These are phyloP conservation scores for Cyanoliseus patagonus DNA, from an alignment of 2,113 vertebrate genomes.

Conservation along the genomic window DNA sequence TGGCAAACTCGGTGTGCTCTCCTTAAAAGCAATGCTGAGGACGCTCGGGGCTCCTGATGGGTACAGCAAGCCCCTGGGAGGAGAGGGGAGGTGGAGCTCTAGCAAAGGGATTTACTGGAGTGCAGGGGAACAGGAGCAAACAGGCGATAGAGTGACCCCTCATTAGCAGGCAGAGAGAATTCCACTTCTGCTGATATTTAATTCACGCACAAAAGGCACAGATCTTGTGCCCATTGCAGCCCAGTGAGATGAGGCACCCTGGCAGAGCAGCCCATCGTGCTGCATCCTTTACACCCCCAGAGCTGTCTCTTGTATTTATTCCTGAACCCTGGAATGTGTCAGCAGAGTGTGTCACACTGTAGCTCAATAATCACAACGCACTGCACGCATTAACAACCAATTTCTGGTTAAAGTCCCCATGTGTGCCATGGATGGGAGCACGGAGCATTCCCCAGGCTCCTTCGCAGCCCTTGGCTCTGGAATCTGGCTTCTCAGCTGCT, in stretches of 20 bases:
- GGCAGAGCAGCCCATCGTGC: not conserved
- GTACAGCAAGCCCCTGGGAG: not conserved
- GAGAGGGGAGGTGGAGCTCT: not conserved
- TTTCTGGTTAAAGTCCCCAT: not conserved
- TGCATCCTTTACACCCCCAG: not conserved
- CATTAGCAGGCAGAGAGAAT: not conserved
- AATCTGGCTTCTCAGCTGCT: not conserved
- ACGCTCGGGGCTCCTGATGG: accelerated
- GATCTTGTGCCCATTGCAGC: not conserved
- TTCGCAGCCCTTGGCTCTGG: accelerated
- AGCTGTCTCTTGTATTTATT: not conserved
- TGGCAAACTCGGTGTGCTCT: accelerated
- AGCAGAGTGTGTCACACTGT: not conserved
- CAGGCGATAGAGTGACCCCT: not conserved
- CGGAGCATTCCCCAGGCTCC: not conserved
- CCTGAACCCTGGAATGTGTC: not conserved
- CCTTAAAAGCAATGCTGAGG: not conserved
- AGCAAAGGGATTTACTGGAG: not conserved
- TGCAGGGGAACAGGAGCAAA: not conserved
- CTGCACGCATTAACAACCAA: not conserved
- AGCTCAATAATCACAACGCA: not conserved
- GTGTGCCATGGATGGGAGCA: not conserved
- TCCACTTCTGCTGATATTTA: not conserved
- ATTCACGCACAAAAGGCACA: not conserved
- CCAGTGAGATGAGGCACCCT: accelerated